Base-by-base conservation (phyloP, 2,888 invertebrate genomes). In the Ectropis crepuscularia region DNA sequence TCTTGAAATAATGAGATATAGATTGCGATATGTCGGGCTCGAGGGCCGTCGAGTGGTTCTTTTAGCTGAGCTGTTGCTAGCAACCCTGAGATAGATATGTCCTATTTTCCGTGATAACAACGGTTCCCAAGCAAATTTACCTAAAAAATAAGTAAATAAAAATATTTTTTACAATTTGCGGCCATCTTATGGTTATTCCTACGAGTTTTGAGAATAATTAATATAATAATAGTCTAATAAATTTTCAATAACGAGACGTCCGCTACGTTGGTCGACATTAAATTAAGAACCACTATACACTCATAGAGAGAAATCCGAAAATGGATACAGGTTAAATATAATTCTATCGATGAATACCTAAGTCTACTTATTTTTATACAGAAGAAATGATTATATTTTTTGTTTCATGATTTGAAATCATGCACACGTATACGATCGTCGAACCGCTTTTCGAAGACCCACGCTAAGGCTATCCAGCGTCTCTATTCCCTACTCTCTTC, bases 251-350 rank as follows among this genome's bases (percentile, higher is more conserved):
- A 92, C 89, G 89, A 87, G 89, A 91, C 85, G 87, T 90, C 88
- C 87, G 86, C 92, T 92, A 92, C 86, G 90, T 92, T 92, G 92
- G 92, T 92, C 92, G 90, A 92, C 89, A 90, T 92, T 87, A 90
- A 91, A 90, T 63, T 86, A 91, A 90, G 90, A 91, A 89, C 89
- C 90, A 89, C 91, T 92, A 92, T 92, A 92, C 90, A 91, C 88
- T 91, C 89, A 91, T 92, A 92, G 92, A 92, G 92, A 92, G 92
- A 91, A 92, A 90, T 90, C 91, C 92, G 86, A 91, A 89, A 89
- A 84, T 90, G 90, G 90, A 91, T 92, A 92, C 90, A 88, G 89
- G 86, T 92, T 91, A 89, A 87, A 90, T 90, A 90, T 90, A 90
- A 88, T 89, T 91, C 88, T 90, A 89, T 90, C 89, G 87, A 86